Evolutionary conservation across 2,113 vertebrate species (phyloP).

Genomic region (Oxygymnocypris stewartii): DNA sequence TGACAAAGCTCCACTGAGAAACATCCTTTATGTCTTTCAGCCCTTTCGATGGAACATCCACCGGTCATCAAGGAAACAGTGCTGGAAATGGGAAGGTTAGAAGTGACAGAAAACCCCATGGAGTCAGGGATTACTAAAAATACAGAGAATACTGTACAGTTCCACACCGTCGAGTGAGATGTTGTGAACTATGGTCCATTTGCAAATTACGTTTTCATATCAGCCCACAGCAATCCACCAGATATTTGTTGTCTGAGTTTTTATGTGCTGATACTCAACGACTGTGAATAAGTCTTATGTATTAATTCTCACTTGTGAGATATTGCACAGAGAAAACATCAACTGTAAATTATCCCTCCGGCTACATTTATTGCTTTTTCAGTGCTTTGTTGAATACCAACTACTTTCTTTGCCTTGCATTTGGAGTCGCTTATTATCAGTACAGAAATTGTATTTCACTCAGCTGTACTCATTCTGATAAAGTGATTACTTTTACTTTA

Average conservation of each 20-base stretch:
- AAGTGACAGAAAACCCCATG: constrained; percentile 70
- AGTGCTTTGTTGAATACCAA: constrained; percentile 45
- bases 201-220: constrained; percentile 13
- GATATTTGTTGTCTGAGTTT: constrained; percentile 16
- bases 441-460: constrained; percentile 24
- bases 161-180: neutral
- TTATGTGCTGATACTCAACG: constrained; percentile 12
- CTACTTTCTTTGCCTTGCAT: constrained; percentile 36
- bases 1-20: constrained; percentile 50
- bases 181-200: neutral
- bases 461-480: constrained; percentile 24
- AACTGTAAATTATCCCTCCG: constrained; percentile 2
- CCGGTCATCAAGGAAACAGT: constrained; percentile 63
- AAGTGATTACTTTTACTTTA: constrained; percentile 41
- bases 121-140: constrained; percentile 49
- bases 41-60: constrained; percentile 74
- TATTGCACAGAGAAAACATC: constrained; percentile 34
- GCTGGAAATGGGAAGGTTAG: constrained; percentile 66
- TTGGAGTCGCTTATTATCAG: constrained; percentile 29
- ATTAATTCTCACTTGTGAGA: constrained; percentile 42
- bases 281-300: constrained; percentile 3
- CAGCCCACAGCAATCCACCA: constrained; percentile 23
- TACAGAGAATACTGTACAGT: neutral
- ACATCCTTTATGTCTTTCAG: constrained; percentile 59
- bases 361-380: constrained; percentile 40